A percentile compares a stretch with the other conserved stretches of the same genome.
These are phyloP conservation scores for Crotalus tigris DNA, from an alignment of 2,113 vertebrate species.

Conservation along the genomic window DNA sequence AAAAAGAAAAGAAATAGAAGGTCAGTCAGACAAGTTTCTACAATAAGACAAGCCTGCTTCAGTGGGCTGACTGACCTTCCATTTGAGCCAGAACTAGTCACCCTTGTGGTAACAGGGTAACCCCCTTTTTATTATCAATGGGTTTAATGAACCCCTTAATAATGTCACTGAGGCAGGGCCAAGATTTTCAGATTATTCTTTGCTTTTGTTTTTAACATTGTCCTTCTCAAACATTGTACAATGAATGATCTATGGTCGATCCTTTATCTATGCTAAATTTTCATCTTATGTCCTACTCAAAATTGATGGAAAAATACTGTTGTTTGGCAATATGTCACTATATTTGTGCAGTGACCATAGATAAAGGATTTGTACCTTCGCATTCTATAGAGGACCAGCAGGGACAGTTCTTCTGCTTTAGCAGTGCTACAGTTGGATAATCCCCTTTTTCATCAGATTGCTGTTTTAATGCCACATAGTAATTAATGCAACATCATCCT, in stretches of 20 bases:
- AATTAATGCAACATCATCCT: not conserved
- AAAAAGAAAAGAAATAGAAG: not conserved
- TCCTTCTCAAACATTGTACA: not conserved
- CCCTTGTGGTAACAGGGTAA: not conserved
- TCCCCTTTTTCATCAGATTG: not conserved
- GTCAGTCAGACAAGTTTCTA: not conserved
- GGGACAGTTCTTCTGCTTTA: not conserved
- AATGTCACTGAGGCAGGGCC: not conserved
- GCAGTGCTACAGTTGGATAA: too few species aligned
- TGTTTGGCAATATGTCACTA: too few species aligned
- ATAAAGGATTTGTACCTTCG: too few species aligned
- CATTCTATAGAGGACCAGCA: not conserved
- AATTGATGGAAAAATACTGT: too few species aligned
- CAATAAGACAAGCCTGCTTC: too few species aligned
- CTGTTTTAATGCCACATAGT: not conserved
- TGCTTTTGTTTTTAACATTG: not conserved
- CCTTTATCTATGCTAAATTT: too few species aligned
- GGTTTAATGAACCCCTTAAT: not conserved
- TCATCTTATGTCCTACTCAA: too few species aligned
- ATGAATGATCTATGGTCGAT: not conserved
- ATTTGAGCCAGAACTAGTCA: not conserved
- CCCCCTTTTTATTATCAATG: not conserved
- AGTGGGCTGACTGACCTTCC: not conserved
- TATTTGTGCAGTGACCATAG: too few species aligned
- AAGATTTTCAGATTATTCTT: not conserved